Percentiles rank a stretch among this genome's conserved stretches.
Conservation (phyloP, 2,797 vertebrate species). For the Chaetodon trifasciatus region DNA sequence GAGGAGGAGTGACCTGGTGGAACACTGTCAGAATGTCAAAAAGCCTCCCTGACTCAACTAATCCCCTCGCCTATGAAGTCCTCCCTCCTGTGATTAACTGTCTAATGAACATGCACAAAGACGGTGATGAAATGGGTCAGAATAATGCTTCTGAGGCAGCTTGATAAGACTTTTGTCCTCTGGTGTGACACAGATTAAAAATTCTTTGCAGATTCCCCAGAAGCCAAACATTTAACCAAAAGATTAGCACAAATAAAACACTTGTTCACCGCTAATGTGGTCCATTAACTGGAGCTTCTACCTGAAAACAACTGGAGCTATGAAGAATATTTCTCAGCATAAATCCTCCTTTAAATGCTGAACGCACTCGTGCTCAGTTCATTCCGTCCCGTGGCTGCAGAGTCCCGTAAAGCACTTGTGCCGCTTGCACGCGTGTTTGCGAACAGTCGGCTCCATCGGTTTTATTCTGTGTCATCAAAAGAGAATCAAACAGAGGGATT, state of each 20-base stretch:
- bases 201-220: constrained; percentile 56
- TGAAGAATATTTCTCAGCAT: not conserved
- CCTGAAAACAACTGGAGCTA: not conserved
- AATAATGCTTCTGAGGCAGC: constrained; percentile 74
- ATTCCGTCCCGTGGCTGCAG: not conserved
- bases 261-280: constrained; percentile 15
- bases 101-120: constrained; percentile 79
- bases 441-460: constrained; percentile 66
- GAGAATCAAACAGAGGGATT: constrained; percentile 83
- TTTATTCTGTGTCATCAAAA: constrained; percentile 80
- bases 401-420: not conserved
- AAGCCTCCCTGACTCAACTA: constrained; percentile 75
- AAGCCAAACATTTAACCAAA: constrained; percentile 72
- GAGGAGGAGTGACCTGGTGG: constrained; percentile 67
- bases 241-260: constrained; percentile 52
- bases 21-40: constrained; percentile 79
- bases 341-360: not conserved
- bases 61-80: constrained; percentile 71
- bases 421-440: constrained; percentile 60
- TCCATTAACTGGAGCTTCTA: constrained; percentile 3
- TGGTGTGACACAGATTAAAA: constrained; percentile 64
- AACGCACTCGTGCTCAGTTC: not conserved
- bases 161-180: constrained; percentile 74
- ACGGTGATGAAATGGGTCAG: constrained; percentile 73
- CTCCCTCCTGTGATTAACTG: constrained; percentile 75